Evolutionary conservation across 2,113 vertebrate species (phyloP).

Genomic region (Nestor notabilis): DNA sequence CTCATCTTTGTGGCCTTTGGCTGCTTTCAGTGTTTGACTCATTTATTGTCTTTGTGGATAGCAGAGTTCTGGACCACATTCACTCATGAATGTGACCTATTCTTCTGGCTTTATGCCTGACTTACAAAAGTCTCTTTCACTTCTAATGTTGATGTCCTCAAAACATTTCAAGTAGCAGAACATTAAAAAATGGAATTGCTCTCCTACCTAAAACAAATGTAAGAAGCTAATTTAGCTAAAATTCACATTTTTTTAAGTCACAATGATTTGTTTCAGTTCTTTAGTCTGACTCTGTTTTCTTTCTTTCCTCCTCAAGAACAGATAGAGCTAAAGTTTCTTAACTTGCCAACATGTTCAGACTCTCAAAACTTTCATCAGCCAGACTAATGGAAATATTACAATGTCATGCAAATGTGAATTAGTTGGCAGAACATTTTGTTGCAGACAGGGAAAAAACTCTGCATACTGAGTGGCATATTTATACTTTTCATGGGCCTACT

Average conservation of each 20-base stretch:
- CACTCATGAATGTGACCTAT: background rate
- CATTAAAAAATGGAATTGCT: background rate
- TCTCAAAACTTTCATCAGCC: background rate
- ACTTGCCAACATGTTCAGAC: background rate
- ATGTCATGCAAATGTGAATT: slow-evolving; percentile 43
- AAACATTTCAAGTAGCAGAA: background rate
- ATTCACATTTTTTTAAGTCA: background rate
- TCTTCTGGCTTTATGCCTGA: background rate
- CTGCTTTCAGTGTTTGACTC: background rate
- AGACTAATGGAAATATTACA: slow-evolving; percentile 38
- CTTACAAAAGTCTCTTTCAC: background rate
- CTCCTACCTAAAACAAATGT: background rate
- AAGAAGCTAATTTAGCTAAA: background rate
- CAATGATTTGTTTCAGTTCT: background rate
- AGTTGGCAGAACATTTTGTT: slow-evolving; percentile 55
- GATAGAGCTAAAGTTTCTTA: background rate
- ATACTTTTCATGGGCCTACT: background rate
- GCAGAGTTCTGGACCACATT: background rate
- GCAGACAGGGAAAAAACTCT: background rate
- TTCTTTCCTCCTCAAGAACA: background rate
- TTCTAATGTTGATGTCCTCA: background rate
- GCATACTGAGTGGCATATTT: slow-evolving; percentile 44
- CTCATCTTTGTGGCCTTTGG: background rate
- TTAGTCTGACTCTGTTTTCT: background rate
- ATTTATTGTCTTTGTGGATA: background rate